Base-by-base conservation (phyloP, 2,797 vertebrate genomes). In the Psittacula derbiana region DNA sequence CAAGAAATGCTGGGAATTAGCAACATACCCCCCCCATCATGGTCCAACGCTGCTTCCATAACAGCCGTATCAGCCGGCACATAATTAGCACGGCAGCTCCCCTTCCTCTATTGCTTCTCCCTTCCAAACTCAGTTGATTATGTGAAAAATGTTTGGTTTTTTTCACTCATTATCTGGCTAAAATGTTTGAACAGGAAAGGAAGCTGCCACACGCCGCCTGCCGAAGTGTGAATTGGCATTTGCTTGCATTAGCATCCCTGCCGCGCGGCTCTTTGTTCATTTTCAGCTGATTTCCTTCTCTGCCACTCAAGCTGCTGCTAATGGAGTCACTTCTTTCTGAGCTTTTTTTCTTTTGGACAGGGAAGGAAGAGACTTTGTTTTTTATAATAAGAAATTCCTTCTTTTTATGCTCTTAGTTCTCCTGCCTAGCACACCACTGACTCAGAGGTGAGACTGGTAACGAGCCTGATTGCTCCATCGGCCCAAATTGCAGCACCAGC, bases 201-300 rank as follows among this genome's bases (percentile, higher is more conserved):
- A 95, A 92, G 47, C 89, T 86, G 91, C 85, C 87, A 66, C 85
- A 43, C 0, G 4, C n/a, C 3, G 36, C 78, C 73, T 67, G 86
- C 82, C 25, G 43, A 91, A 96, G 90, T 74, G 88, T 66, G 95
- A 95, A 73, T 57, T 93, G 89, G 92, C 89, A 86, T 93, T 95
- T 65, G 17, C 95, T 84, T 40, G n/a, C 55, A 43, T 90, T 83
- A 86, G 71, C 96, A 91, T 88, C 93, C 92, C 28, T 25, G 5
- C 71, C 4, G 18, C 3, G 33, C 4, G 1, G 81, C 76, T 44
- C 92, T 92, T 94, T 85, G 88, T 78, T 93, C 96, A 91, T 86
- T 79, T 92, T 30, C 89, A 81, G 93, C 87, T 3, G 0, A 76
- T 86, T 93, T 94, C 89, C 91, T 91, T 79, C 92, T 83, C 95